phyloP scores from a whole-genome alignment of 2,797 vertebrate species.

The Anabacerthia variegaticeps region DNA sequence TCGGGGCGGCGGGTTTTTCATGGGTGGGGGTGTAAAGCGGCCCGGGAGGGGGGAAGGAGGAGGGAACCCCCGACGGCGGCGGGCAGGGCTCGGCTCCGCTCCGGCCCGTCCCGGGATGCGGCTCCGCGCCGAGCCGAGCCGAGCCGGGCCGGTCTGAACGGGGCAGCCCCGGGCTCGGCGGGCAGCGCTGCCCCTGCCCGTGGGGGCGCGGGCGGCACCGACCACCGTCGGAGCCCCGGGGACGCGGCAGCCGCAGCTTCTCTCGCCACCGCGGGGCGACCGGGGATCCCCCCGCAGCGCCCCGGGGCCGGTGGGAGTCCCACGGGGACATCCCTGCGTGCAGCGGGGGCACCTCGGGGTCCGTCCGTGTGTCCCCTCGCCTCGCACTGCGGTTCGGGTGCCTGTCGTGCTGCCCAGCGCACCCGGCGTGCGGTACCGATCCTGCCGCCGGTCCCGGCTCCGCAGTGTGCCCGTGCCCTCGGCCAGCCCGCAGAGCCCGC shows the following conservation, averaged over 20 bases:
- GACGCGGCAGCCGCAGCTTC: not conserved
- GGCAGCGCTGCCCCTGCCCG: not conserved
- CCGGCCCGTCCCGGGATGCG: not conserved
- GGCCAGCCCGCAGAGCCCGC: not conserved
- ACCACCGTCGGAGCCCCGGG: not conserved
- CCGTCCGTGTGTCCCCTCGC: no score
- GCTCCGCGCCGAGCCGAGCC: not conserved
- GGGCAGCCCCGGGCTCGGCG: not conserved
- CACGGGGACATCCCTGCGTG: not conserved
- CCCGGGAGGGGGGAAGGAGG: conserved; percentile 58
- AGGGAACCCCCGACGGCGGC: conserved; percentile 4
- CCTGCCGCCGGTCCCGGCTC: not conserved
- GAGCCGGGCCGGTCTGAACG: not conserved
- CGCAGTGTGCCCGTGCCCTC: not conserved
- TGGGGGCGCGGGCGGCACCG: not conserved
- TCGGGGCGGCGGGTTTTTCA: conserved; percentile 92
- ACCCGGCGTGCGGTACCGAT: not conserved
- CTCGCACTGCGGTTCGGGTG: accelerated
- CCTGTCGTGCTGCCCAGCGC: accelerated
- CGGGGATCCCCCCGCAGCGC: not conserved
- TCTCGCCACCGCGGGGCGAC: not conserved
- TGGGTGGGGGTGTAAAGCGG: conserved; percentile 90
- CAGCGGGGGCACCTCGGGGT: not conserved
- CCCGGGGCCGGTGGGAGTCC: not conserved
- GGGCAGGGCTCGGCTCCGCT: not conserved